Base-by-base conservation (phyloP, 1,140 invertebrate genomes). In the Calliphora vicina region DNA sequence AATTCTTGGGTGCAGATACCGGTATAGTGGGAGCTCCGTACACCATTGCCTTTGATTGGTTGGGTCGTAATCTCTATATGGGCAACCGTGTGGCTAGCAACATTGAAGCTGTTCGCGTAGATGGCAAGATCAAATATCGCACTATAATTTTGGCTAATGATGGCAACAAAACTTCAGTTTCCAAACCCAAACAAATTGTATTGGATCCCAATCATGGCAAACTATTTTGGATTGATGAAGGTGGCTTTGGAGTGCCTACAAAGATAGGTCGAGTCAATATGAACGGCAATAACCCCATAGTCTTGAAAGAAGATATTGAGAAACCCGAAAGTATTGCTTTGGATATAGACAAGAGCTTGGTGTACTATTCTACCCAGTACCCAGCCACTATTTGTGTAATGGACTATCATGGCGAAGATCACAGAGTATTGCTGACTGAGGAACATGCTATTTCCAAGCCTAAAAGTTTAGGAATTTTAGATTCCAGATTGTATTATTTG, bases 191-290 rank as follows among this genome's bases (percentile, higher is more conserved):
- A 86, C 93, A 96, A 0, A 94, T 99, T 74, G 96, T 95, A 82
- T 91, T 99, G 1, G 97, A 99, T 92, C 98, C 98, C 0, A 93
- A 93, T 3, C 95, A 97, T 86, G 99, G 97, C 67, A 95, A 95
- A 92, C 90, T 99, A 9, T 99, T 97, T 91, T 99, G 98, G 98
- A 93, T 98, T 2, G 99, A 99, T 89, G 96, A 97, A 85, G 99
- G 98, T 8, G 97, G 96, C 17, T 95, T 93, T 84, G 97, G 97
- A 12, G 96, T 99, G 0, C 95, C 96, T 0, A 93, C 95, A 0
- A 99, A 99, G 91, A 95, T 99, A 27, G 98, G 94, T 0, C 94
- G 95, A 85, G 97, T 97, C 0, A 96, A 97, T 86, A 98, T 99
- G 97, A 97, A 99, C 88, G 99, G 99, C 0, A 93, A 93, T 0